Evolutionary conservation across 2,888 invertebrate species (phyloP).

Genomic region (Agrotis segetum): DNA sequence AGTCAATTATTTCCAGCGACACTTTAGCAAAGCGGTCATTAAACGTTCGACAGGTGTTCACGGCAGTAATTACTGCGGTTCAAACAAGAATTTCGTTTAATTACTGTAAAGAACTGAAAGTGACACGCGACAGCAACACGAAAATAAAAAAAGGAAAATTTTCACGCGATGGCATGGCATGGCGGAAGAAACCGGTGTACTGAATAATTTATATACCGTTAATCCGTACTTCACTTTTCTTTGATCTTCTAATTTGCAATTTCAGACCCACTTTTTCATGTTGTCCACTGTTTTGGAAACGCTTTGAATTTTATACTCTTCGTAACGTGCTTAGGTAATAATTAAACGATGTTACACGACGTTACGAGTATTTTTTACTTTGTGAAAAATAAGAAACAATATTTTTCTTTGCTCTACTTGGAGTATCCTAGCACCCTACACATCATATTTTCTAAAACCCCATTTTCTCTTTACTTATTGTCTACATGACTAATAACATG

Average conservation of each 20-base stretch:
- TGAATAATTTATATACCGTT: constrained; percentile 51
- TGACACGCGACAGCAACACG: constrained; percentile 39
- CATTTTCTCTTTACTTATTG: too few relatives aligned
- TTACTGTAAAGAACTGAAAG: constrained; percentile 27
- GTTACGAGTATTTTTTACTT: neutral
- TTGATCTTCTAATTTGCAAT: constrained; percentile 44
- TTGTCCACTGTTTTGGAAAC: constrained; percentile 16
- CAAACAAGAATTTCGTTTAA: constrained; percentile 48
- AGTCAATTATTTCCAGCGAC: neutral
- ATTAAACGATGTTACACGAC: too few relatives aligned
- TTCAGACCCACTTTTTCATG: constrained; percentile 11
- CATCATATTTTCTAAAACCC: too few relatives aligned
- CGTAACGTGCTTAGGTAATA: neutral
- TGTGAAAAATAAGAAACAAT: neutral
- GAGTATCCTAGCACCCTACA: too few relatives aligned
- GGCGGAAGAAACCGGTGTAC: constrained; percentile 13
- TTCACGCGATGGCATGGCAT: constrained; percentile 40
- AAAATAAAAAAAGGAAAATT: constrained; percentile 31
- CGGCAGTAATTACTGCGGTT: constrained; percentile 18
- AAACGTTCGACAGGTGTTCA: constrained; percentile 23
- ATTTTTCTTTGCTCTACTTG: too few relatives aligned
- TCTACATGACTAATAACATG: too few relatives aligned
- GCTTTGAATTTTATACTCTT: neutral
- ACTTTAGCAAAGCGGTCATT: neutral
- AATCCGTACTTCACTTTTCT: constrained; percentile 37